Evolutionary conservation across 2,888 invertebrate species (phyloP), one percentile per base, ranked within the genome.

Genomic region (Coelopa pilipes): DNA sequence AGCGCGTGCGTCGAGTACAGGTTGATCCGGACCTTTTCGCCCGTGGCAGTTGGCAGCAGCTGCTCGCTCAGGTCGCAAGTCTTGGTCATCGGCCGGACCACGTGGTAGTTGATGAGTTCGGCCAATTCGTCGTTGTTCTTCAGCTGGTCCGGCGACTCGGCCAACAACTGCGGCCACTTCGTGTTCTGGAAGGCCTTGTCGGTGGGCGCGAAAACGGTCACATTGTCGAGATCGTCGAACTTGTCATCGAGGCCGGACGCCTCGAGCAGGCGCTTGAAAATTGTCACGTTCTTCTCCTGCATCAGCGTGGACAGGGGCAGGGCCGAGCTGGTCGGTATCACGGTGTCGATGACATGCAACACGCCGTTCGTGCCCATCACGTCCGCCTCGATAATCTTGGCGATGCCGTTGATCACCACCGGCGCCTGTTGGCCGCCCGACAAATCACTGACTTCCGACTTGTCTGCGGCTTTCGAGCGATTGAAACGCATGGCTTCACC

Each of bases 291-390:
- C 77, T 90, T 89, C 73, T 89, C 89, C 72, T 90, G 87, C 78
- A 93, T 87, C 5, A 91, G 87, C 19, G 85, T 82, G 45, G 85
- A 84, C 63, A 88, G 80, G 3, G 88, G 87, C 66, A 87, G 76
- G 0, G 87, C 87, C 24, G 90, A 89, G 76, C 92, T 90, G 0
- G 93, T 92, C 70, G 92, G 89, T 62, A 93, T 83, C 45, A 93
- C 89, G 3, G 89, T 89, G 80, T 93, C 92, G 76, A 93, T 89
- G 46, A 92, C 88, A 83, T 93, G 92, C 46, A 94, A 82, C 1
- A 93, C 92, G n/a, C 93, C 94, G 85, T 94, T 93, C 1, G 91
- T 92, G 13, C 90, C 92, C 86, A 93, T 90, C 47, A 91, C 87
- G 82, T 93, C 93, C 4, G 88, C 84, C 73, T 89, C 89, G 10